These are phyloP conservation scores for Enteromius treurensis DNA, from an alignment of 2,797 vertebrate genomes.

Conservation along the genomic window DNA sequence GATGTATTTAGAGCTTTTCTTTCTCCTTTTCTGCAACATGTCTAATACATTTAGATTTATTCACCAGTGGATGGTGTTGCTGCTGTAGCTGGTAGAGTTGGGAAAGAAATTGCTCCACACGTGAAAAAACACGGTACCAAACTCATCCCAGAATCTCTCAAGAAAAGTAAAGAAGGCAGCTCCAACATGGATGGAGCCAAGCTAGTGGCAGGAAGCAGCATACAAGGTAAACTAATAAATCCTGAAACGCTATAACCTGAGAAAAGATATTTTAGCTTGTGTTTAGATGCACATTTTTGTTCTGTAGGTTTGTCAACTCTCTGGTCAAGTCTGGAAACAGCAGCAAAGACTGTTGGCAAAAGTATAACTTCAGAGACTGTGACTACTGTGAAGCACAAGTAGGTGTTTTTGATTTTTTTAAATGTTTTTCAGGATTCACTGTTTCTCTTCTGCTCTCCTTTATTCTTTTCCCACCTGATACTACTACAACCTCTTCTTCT, in stretches of 20 bases:
- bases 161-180: slow-evolving; percentile 85
- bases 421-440: neutral
- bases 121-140: slow-evolving; percentile 93
- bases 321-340: slow-evolving; percentile 91
- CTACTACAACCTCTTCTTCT: neutral
- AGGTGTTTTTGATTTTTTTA: slow-evolving; percentile 68
- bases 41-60: neutral
- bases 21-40: neutral
- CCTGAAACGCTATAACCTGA: neutral
- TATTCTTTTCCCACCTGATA: neutral
- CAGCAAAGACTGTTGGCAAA: slow-evolving; percentile 89
- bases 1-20: neutral
- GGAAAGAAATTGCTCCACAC: slow-evolving; percentile 89
- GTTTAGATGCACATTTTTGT: neutral
- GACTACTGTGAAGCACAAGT: slow-evolving; percentile 91
- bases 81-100: slow-evolving; percentile 84
- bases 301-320: slow-evolving; percentile 87
- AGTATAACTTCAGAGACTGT: slow-evolving; percentile 90
- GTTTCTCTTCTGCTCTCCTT: neutral
- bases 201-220: slow-evolving; percentile 86
- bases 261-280: neutral
- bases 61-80: slow-evolving; percentile 89
- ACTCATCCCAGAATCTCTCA: slow-evolving; percentile 91
- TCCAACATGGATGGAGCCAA: slow-evolving; percentile 88
- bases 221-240: slow-evolving; percentile 81